Conservation (phyloP, 2,888 invertebrate species). For the Digitonthophagus gazella region DNA sequence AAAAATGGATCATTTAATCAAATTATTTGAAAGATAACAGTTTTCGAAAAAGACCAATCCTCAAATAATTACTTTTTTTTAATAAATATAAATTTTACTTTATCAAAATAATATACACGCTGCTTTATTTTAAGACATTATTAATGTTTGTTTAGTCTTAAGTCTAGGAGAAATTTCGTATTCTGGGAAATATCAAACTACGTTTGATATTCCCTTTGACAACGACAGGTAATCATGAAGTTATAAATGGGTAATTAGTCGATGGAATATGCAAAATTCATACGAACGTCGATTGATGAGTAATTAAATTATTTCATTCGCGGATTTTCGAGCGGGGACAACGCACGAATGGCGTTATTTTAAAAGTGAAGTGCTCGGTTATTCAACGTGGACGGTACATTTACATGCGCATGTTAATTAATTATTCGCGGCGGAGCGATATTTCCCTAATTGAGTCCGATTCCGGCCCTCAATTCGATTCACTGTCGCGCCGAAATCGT, state of each 20-base stretch:
- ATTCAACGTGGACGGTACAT: not conserved
- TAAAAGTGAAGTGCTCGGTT: not conserved
- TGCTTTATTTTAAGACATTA: not conserved
- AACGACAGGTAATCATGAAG: not conserved
- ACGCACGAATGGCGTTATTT: not conserved
- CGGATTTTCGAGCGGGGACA: not conserved
- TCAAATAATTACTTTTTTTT: no score
- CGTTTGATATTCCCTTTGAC: not conserved
- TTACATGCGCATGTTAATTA: not conserved
- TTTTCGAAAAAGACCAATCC: no score
- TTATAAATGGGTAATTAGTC: not conserved
- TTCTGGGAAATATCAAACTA: no score
- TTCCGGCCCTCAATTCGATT: not conserved
- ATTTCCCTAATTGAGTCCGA: not conserved
- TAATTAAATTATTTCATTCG: not conserved
- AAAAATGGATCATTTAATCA: no score
- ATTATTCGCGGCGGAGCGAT: not conserved
- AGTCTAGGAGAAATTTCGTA: no score
- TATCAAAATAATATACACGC: no score
- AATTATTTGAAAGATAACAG: no score
- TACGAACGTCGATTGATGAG: not conserved
- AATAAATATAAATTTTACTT: no score
- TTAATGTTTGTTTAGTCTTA: no score
- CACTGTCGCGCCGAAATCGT: not conserved
- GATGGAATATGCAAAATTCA: not conserved